Base-by-base conservation (phyloP, 2,888 invertebrate genomes). In the Polylopha cassiicola region DNA sequence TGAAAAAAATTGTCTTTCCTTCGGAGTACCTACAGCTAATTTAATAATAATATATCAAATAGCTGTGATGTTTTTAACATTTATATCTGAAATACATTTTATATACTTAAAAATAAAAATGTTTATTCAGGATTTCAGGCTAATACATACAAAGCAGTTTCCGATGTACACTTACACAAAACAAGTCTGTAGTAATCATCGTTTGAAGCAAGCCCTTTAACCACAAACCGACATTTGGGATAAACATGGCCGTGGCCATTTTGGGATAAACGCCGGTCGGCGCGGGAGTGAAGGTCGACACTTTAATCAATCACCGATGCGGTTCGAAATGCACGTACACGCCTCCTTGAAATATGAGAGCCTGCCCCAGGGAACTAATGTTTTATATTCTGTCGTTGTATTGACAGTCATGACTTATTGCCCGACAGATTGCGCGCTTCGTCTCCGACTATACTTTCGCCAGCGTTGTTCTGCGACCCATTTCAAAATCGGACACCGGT, bases 341-440 rank as follows among this genome's bases (percentile, higher is more conserved):
- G 58, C 55, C 55, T 57, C 50, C 59, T 64, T 72, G 70, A 73
- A 71, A 73, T 75, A 75, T 75, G 71, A 67, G 68, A 61, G 61
- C 65, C 58, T 48, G 57, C 61, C 60, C 57, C 50, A 44, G 63
- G 61, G 62, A 66, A 65, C 66, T 72, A 68, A 76, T 71, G 72
- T 73, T 77, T 78, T 77, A 75, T 76, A 77, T 75, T 74, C 74
- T 60, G 62, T 65, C 69, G 65, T 58, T 70, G 73, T 76, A 77
- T 74, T 75, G 76, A 74, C 77, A 75, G 67, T 61, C 55, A 54
- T 74, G 72, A 80, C 65, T 78, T 78, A 76, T 77, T 67, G 71
- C 65, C 51, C 55, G 60, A 66, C 63, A 66, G 71, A 73, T 72
- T 72, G 65, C 51, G 60, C 42, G 49, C 37, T 46, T 46, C 43